Evolutionary conservation across 2,113 vertebrate genomes (phyloP).

Genomic region (Tauraco erythrolophus): DNA sequence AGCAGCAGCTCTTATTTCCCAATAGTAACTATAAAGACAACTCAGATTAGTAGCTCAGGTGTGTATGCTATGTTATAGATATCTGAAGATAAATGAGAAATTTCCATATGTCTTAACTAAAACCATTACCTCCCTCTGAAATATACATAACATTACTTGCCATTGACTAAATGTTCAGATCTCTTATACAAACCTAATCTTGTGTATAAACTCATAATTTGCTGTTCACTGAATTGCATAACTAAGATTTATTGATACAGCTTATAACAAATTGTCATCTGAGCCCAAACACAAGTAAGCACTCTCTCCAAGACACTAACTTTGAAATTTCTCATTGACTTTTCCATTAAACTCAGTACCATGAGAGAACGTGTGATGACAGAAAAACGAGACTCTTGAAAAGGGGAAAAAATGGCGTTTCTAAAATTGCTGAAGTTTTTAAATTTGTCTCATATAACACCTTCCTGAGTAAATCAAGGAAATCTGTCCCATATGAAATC

Average conservation of each 20-base stretch:
- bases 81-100: not conserved
- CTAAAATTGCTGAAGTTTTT: not conserved
- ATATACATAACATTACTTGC: not conserved
- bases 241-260: not conserved
- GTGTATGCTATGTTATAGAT: not conserved
- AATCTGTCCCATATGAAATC: not conserved
- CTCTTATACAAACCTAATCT: not conserved
- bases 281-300: not conserved
- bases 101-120: not conserved
- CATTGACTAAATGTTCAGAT: not conserved
- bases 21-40: not conserved
- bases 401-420: not conserved
- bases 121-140: not conserved
- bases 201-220: not conserved
- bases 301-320: not conserved
- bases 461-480: not conserved
- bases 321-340: not conserved
- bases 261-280: not conserved
- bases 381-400: not conserved
- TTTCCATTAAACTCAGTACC: not conserved
- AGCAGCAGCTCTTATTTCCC: not conserved
- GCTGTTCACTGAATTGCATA: not conserved
- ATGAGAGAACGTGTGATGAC: not conserved
- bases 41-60: not conserved
- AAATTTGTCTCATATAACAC: not conserved